Evolutionary conservation across 2,113 vertebrate species (phyloP).

Genomic region (Tympanuchus pallidicinctus): DNA sequence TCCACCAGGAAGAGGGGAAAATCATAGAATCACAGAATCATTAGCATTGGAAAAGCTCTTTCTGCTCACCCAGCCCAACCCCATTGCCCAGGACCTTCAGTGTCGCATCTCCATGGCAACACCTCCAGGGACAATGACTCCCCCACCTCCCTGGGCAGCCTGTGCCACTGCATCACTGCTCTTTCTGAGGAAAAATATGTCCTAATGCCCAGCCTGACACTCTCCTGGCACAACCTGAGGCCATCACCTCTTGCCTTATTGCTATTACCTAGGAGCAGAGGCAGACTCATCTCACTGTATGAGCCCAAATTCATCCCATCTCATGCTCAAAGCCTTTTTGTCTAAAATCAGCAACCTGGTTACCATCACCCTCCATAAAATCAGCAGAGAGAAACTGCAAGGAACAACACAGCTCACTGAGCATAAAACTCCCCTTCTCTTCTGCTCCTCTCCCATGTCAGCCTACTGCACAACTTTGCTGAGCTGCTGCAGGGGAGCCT

Average conservation of each 20-base stretch:
- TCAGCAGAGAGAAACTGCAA: neutral
- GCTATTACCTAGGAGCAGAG: too few species aligned
- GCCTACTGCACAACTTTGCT: neutral
- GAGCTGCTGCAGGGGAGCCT: neutral
- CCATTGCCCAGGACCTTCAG: too few species aligned
- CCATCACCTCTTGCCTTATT: too few species aligned
- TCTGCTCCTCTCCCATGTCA: neutral
- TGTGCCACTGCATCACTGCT: too few species aligned
- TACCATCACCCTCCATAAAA: conserved; percentile 16
- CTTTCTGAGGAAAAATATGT: too few species aligned
- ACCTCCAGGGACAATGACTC: too few species aligned
- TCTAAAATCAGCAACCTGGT: neutral
- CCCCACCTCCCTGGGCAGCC: too few species aligned
- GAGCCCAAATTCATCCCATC: neutral
- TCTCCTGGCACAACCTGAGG: too few species aligned
- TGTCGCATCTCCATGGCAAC: too few species aligned
- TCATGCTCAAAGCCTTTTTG: neutral
- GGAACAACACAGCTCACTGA: neutral
- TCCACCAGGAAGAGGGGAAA: neutral
- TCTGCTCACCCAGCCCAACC: too few species aligned
- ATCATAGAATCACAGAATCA: neutral
- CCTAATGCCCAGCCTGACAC: too few species aligned
- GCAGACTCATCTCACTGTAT: neutral
- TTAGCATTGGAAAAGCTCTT: too few species aligned
- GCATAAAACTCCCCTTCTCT: neutral